Percentiles rank a stretch among this genome's conserved stretches.
Evolutionary conservation across 2,888 invertebrate genomes (phyloP).

Genomic region (Lithophane ornitopus): DNA sequence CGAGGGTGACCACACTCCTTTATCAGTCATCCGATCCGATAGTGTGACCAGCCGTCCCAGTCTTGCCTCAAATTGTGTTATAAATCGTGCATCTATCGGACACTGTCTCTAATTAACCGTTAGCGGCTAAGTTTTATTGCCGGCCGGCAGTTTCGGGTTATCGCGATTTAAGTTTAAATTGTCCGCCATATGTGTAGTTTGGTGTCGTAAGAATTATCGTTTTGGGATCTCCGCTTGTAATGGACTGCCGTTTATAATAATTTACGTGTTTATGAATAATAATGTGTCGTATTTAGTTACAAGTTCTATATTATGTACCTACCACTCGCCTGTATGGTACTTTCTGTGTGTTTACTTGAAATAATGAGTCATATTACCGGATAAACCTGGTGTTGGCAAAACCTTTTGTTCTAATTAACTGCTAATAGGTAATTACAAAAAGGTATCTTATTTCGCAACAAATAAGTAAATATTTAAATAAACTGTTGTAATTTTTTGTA

Average conservation of each 20-base stretch:
- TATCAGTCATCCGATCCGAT: constrained; percentile 86
- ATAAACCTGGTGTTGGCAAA: constrained; percentile 11
- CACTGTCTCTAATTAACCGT: constrained; percentile 87
- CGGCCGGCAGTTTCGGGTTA: constrained; percentile 82
- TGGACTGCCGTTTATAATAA: constrained; percentile 56
- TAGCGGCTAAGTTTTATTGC: constrained; percentile 86
- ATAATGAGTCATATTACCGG: constrained; percentile 22
- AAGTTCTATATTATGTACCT: constrained; percentile 10
- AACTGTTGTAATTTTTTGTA: constrained; percentile 18
- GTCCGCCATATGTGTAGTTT: constrained; percentile 82
- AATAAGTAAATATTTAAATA: constrained; percentile 11
- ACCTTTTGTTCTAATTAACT: constrained; percentile 42
- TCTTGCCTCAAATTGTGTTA: constrained; percentile 74
- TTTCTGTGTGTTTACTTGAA: constrained; percentile 27
- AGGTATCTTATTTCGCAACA: constrained; percentile 18
- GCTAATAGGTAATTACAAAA: constrained; percentile 24
- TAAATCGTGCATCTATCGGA: constrained; percentile 83
- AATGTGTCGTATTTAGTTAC: constrained; percentile 29
- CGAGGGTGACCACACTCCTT: constrained; percentile 83
- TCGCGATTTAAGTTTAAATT: constrained; percentile 84
- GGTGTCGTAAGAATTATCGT: constrained; percentile 77
- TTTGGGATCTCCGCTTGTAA: constrained; percentile 70
- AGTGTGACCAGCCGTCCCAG: constrained; percentile 70
- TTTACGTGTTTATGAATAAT: constrained; percentile 54
- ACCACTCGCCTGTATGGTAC: not conserved